phyloP scores from a whole-genome alignment of 2,113 vertebrate genomes.

The Felis chaus region DNA sequence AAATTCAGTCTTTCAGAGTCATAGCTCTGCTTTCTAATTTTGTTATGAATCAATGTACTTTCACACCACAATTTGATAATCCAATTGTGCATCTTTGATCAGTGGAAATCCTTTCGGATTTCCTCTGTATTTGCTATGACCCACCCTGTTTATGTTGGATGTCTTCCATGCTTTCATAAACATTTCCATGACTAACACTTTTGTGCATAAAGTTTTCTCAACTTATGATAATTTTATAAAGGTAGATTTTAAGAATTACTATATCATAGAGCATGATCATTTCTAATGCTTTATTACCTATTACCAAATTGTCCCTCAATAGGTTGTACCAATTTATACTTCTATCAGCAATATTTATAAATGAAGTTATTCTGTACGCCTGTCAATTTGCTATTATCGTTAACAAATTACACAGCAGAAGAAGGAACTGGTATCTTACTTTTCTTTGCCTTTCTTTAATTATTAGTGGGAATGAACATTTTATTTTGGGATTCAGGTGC shows the following conservation, averaged over 20 bases:
- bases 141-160: neutral
- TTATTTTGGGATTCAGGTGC: neutral
- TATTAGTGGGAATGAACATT: neutral
- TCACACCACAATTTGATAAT: neutral
- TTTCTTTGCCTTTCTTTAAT: neutral
- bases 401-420: neutral
- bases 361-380: neutral
- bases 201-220: neutral
- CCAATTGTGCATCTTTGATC: neutral
- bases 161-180: neutral
- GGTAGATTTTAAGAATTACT: neutral
- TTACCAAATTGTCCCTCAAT: neutral
- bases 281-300: neutral
- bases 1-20: too few relatives aligned
- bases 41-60: neutral
- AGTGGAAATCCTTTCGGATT: neutral
- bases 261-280: neutral
- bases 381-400: neutral
- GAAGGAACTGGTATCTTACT: neutral
- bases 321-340: neutral
- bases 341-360: neutral
- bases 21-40: neutral
- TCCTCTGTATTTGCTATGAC: neutral
- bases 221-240: neutral
- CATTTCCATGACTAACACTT: neutral